phyloP scores from a whole-genome alignment of 1,140 invertebrate species.

The Trichonephila clavata region DNA sequence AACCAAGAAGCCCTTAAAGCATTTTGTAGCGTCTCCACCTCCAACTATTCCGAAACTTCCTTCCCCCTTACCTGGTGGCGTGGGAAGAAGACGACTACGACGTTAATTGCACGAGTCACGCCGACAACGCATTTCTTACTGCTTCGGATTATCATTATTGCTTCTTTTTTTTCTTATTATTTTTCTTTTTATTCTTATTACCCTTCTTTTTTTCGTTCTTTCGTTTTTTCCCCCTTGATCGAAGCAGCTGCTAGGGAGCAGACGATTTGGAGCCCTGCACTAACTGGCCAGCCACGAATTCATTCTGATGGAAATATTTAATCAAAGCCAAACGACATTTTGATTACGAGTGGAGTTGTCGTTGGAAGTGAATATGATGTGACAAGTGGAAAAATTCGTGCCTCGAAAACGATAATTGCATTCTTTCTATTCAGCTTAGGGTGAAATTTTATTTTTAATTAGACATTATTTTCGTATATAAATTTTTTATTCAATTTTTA shows the following conservation, averaged over 20 bases:
- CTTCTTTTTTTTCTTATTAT: conserved; percentile 51
- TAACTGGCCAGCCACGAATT: conserved; percentile 55
- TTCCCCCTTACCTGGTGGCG: conserved; percentile 54
- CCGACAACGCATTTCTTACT: conserved; percentile 75
- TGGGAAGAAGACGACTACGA: conserved; percentile 76
- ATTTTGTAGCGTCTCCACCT: conserved; percentile 73
- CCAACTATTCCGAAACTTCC: conserved; percentile 63
- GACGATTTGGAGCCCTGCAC: conserved; percentile 50
- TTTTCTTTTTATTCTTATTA: conserved; percentile 60
- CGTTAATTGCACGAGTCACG: conserved; percentile 76
- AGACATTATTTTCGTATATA: no score
- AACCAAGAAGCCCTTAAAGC: conserved; percentile 52
- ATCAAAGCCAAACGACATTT: conserved; percentile 58
- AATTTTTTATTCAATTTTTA: no score
- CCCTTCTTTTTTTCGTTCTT: conserved; percentile 38
- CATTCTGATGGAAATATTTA: conserved; percentile 61
- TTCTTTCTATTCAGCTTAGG: background rate
- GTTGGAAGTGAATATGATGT: conserved; percentile 28
- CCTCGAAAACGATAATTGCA: conserved; percentile 37
- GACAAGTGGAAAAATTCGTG: conserved; percentile 10
- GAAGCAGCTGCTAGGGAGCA: conserved; percentile 61
- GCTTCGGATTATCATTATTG: conserved; percentile 75
- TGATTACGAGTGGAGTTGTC: conserved; percentile 4
- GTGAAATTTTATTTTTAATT: background rate
- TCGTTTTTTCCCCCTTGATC: background rate